These are phyloP conservation scores for Doryteuthis pealeii DNA, from an alignment of 1,140 invertebrate species.

Conservation along the genomic window DNA sequence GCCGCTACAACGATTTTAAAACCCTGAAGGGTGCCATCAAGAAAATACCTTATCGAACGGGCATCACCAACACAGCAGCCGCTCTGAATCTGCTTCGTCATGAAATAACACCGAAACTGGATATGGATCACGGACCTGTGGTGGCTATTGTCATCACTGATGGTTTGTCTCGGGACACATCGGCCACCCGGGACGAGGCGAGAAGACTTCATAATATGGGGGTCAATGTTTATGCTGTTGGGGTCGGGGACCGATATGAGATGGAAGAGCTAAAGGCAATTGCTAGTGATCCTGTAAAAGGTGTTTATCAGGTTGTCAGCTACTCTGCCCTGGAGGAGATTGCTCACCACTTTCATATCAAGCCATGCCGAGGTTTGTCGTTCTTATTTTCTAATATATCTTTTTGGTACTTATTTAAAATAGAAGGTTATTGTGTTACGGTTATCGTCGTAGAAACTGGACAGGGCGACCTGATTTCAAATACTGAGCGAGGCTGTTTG, in stretches of 20 bases:
- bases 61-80: constrained; percentile 29
- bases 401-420: too few relatives aligned
- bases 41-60: constrained; percentile 22
- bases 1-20: constrained; percentile 21
- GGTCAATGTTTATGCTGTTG: constrained; percentile 47
- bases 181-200: constrained; percentile 34
- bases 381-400: too few relatives aligned
- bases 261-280: constrained; percentile 39
- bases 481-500: too few relatives aligned
- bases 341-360: not conserved
- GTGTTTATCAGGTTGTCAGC: constrained; percentile 26
- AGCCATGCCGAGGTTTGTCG: not conserved
- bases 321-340: constrained; percentile 27
- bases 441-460: too few relatives aligned
- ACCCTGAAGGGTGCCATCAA: constrained; percentile 24
- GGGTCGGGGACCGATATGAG: constrained; percentile 41
- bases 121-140: constrained; percentile 23
- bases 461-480: too few relatives aligned
- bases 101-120: not conserved
- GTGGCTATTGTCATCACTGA: constrained; percentile 50
- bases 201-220: constrained; percentile 30
- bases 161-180: constrained; percentile 38
- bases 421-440: too few relatives aligned
- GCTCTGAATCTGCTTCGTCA: constrained; percentile 24
- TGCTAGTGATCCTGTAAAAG: constrained; percentile 34